Percentiles rank a stretch among this genome's conserved stretches.
Evolutionary conservation across 2,888 invertebrate species (phyloP).

Genomic region (Lithophane ornitopus): DNA sequence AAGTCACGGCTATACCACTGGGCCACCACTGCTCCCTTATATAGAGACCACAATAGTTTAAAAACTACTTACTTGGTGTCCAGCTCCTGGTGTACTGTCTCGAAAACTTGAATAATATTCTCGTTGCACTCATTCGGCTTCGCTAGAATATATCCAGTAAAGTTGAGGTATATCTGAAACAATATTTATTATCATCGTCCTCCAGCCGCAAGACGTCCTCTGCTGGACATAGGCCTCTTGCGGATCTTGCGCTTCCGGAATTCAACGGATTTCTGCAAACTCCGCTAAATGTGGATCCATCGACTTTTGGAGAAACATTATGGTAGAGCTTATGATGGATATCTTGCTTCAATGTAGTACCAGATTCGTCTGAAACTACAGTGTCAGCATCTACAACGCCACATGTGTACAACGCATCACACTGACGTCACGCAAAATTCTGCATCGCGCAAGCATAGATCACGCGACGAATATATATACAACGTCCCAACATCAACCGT

Average conservation of each 20-base stretch:
- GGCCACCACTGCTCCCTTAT: no score
- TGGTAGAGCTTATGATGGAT: background rate
- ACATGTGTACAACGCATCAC: no score
- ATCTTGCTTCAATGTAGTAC: background rate
- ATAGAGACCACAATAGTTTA: background rate
- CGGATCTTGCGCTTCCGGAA: background rate
- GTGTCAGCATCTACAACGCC: no score
- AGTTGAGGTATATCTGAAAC: constrained; percentile 83
- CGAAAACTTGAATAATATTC: constrained; percentile 84
- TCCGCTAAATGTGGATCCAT: no score
- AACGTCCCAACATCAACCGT: no score
- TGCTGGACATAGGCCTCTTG: background rate
- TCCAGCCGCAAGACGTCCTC: background rate
- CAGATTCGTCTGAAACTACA: no score
- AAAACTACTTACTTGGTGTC: constrained; percentile 72
- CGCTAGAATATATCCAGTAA: constrained; percentile 74
- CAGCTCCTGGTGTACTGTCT: constrained; percentile 72
- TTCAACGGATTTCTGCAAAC: background rate
- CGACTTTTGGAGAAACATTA: background rate
- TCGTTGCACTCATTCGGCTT: constrained; percentile 83
- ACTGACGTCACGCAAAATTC: no score
- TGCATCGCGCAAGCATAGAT: no score
- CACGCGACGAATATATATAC: no score
- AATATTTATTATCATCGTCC: background rate
- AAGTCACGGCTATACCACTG: no score